Percentiles rank a stretch among this genome's conserved stretches.
phyloP scores from a whole-genome alignment of 2,888 invertebrate species.

The Cylindroiulus punctatus region DNA sequence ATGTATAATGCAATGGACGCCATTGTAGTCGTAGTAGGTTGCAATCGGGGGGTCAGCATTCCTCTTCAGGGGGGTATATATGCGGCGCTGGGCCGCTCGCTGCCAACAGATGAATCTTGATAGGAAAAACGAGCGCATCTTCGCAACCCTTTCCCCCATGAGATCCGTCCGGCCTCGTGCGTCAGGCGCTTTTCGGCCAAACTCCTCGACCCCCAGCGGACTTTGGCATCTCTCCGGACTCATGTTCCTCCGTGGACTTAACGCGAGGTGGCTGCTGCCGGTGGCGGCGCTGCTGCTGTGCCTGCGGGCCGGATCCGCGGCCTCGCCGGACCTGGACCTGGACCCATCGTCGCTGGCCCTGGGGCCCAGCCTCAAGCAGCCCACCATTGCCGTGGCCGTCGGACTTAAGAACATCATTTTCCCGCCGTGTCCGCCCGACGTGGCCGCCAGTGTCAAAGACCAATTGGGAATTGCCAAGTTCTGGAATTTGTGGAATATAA shows the following conservation, averaged over 20 bases:
- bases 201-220: not conserved
- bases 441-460: constrained; percentile 55
- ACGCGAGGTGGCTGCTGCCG: constrained; percentile 33
- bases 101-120: constrained; percentile 52
- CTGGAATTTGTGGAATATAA: constrained; percentile 56
- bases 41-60: constrained; percentile 50
- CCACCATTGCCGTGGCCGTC: constrained; percentile 42
- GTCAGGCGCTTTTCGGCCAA: not conserved
- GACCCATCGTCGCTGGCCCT: not conserved
- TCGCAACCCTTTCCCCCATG: not conserved
- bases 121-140: constrained; percentile 47
- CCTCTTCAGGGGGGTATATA: constrained; percentile 50
- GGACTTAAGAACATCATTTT: constrained; percentile 48
- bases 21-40: constrained; percentile 45
- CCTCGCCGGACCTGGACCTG: not conserved
- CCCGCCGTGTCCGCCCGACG: constrained; percentile 54
- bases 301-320: not conserved
- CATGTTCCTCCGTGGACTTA: constrained; percentile 48
- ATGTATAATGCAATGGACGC: constrained; percentile 45
- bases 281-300: not conserved
- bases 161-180: not conserved
- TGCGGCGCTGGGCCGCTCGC: not conserved
- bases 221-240: not conserved
- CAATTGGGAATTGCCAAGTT: constrained; percentile 55
- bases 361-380: not conserved